Conservation (phyloP, 2,113 vertebrate species). For the Ameiurus melas region DNA sequence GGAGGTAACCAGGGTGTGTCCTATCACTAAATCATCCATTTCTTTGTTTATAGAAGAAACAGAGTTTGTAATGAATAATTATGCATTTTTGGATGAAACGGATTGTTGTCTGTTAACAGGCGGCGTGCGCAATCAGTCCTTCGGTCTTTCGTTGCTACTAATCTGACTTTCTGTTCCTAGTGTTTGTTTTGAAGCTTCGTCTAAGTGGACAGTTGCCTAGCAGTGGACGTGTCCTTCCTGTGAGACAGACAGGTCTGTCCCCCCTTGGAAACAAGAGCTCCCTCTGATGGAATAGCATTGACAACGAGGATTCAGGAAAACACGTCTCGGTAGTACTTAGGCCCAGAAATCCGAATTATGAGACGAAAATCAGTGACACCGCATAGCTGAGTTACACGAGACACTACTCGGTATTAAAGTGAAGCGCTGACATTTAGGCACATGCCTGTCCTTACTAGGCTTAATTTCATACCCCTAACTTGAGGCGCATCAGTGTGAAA, state of each 20-base stretch:
- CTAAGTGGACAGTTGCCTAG: conserved; percentile 28
- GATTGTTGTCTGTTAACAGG: neutral
- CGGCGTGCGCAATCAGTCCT: neutral
- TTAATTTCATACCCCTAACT: neutral
- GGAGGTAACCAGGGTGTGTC: conserved; percentile 63
- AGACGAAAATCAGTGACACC: conserved; percentile 18
- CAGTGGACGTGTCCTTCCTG: conserved; percentile 22
- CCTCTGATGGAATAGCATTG: conserved; percentile 43
- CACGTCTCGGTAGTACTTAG: conserved; percentile 22
- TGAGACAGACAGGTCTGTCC: conserved; percentile 76
- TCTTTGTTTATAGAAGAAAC: conserved; percentile 31
- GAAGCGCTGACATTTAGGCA: neutral
- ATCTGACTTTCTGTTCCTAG: neutral
- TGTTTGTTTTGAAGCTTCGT: conserved; percentile 28
- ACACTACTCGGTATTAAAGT: neutral
- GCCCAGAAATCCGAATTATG: conserved; percentile 21
- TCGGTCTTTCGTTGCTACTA: neutral
- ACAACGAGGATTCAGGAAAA: conserved; percentile 12
- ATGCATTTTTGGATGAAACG: neutral
- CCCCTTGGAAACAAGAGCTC: conserved; percentile 40
- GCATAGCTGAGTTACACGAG: neutral
- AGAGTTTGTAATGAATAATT: neutral
- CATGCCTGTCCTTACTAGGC: conserved; percentile 5
- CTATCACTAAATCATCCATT: conserved; percentile 60
- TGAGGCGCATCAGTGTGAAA: neutral